Evolutionary conservation across 2,113 vertebrate species (phyloP), one percentile per base, ranked within the genome.

Genomic region (Orycteropus afer): DNA sequence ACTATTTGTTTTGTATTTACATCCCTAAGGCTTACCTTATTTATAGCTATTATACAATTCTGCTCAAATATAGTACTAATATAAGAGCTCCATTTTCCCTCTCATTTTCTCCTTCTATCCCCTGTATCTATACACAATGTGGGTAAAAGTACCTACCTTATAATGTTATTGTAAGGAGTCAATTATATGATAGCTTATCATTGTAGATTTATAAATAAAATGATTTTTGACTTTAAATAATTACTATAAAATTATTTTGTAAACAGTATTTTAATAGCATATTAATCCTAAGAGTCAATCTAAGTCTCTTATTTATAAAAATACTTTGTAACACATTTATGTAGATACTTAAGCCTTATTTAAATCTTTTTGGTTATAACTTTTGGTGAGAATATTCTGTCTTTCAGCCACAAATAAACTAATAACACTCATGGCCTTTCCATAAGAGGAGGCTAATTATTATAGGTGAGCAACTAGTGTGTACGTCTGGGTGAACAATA

Each of bases 261-360:
- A 79, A 51, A 42, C 80, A 74, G 25, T 37, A 73, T 87, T 92
- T 96, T 89, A 86, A 89, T 53, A 15, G 25, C 82, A 3, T 29
- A 45, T 89, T 14, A 78, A 40, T 12, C 25, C 6, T 37, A 92
- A 4, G 5, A 74, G 23, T 6, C 59, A 87, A 18, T 67, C 40
- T 61, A 40, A 86, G 40, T 8, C 27, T 49, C n/a, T 32, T 53
- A 13, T 89, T 87, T 81, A 83, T 79, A 79, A 63, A 65, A 80
- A n/a, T 77, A 65, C 40, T 76, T 55, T 94, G 37, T 55, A 57
- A 89, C 22, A 77, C 12, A 53, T 47, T 76, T 63, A 78, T 1
- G 5, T 59, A 7, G 18, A 61, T 85, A 25, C 87, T 67, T 88
- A 81, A 18, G 1, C 11, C 61, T 69, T 71, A 83, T 40, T 87